Evolutionary conservation across 1,140 invertebrate species (phyloP).

Genomic region (Drosophila subpulchrella): DNA sequence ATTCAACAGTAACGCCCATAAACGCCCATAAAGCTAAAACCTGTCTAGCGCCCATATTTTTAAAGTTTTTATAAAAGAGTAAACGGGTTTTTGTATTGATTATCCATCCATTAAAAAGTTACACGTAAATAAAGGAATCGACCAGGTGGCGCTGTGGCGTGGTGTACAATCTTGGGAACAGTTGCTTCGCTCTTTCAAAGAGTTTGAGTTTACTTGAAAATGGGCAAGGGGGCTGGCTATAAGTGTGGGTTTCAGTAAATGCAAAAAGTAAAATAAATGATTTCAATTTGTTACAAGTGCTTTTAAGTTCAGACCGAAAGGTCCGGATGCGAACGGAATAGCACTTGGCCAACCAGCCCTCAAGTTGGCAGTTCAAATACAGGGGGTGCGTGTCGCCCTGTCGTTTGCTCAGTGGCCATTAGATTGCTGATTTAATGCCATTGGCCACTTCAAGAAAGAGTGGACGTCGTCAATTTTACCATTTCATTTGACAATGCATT

Average conservation of each 20-base stretch:
- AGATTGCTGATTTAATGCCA: constrained; percentile 81
- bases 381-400: constrained; percentile 16
- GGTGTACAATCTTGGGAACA: too few species aligned
- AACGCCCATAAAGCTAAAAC: too few species aligned
- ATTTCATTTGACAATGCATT: constrained; percentile 83
- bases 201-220: too few species aligned
- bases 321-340: constrained; percentile 28
- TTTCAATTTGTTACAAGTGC: constrained; percentile 82
- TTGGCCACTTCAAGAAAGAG: constrained; percentile 74
- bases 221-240: neutral
- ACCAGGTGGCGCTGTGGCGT: too few species aligned
- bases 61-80: too few species aligned
- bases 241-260: constrained; percentile 66
- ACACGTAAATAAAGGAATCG: too few species aligned
- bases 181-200: too few species aligned
- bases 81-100: too few species aligned
- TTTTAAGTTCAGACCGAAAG: constrained; percentile 72
- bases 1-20: too few species aligned
- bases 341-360: constrained; percentile 13
- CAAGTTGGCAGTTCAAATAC: constrained; percentile 12
- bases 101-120: too few species aligned
- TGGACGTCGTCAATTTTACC: constrained; percentile 81
- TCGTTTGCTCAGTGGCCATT: constrained; percentile 78
- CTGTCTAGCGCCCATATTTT: too few species aligned
- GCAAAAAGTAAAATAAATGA: constrained; percentile 80